Evolutionary conservation across 2,113 vertebrate species (phyloP).

Genomic region (Caloenas nicobarica): DNA sequence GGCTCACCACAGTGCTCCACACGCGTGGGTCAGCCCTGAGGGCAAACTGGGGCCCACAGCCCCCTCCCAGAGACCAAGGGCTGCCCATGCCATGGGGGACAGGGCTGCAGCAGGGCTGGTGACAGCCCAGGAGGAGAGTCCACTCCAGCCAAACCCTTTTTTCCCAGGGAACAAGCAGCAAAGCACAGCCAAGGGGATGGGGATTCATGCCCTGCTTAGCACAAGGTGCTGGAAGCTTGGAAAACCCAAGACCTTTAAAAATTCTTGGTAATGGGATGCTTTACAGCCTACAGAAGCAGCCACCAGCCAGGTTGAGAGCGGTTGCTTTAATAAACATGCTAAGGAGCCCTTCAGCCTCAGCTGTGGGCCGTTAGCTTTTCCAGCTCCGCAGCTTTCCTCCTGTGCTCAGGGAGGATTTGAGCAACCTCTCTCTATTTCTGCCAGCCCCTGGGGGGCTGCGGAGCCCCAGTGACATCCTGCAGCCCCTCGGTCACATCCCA

Average conservation of each 20-base stretch:
- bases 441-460: background rate
- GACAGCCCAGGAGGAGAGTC: background rate
- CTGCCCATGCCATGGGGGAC: background rate
- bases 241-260: background rate
- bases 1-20: background rate
- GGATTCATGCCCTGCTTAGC: background rate
- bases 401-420: background rate
- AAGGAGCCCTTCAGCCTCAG: background rate
- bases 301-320: background rate
- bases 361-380: background rate
- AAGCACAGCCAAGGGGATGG: background rate
- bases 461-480: background rate
- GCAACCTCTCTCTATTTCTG: background rate
- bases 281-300: background rate
- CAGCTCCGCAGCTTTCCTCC: background rate
- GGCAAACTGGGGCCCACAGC: background rate
- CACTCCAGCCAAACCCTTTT: background rate
- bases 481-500: background rate
- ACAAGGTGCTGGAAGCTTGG: background rate
- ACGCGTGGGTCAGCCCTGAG: fast-evolving
- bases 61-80: background rate
- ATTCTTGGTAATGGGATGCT: background rate
- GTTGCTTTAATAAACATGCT: background rate
- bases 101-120: background rate
- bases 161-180: background rate